These are phyloP conservation scores for Theonella swinhoei DNA, from an alignment of 37 sponge, comb jelly and placozoan genomes.

Conservation along the genomic window DNA sequence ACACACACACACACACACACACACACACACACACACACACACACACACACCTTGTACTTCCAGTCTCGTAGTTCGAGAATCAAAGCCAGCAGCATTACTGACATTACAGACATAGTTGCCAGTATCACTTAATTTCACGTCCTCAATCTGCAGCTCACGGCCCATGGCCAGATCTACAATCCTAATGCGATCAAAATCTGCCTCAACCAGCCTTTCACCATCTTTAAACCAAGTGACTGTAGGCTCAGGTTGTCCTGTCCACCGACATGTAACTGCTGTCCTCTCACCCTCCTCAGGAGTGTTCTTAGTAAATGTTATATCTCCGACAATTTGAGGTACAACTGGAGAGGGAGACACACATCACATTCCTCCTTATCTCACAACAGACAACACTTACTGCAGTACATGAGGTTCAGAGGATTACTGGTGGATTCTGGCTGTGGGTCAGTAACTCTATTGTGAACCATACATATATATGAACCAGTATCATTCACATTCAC, in stretches of 20 bases:
- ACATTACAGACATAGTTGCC: conserved; percentile 15
- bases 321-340: not conserved
- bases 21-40: no score
- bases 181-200: no score
- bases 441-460: no score
- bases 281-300: conserved; percentile 2
- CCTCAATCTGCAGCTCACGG: not conserved
- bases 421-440: no score
- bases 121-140: not conserved
- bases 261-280: not conserved
- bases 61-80: not conserved
- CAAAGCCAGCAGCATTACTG: not conserved
- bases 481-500: no score
- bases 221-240: conserved; percentile 29
- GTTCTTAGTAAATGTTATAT: not conserved
- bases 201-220: not conserved
- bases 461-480: no score
- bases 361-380: no score
- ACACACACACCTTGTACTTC: not conserved
- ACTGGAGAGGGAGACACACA: conserved; percentile 13
- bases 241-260: conserved; percentile 18
- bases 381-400: no score
- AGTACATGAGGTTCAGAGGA: no score
- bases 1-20: no score
- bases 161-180: no score